These are phyloP conservation scores for Mycteria americana DNA, from an alignment of 2,797 vertebrate genomes.

Conservation along the genomic window DNA sequence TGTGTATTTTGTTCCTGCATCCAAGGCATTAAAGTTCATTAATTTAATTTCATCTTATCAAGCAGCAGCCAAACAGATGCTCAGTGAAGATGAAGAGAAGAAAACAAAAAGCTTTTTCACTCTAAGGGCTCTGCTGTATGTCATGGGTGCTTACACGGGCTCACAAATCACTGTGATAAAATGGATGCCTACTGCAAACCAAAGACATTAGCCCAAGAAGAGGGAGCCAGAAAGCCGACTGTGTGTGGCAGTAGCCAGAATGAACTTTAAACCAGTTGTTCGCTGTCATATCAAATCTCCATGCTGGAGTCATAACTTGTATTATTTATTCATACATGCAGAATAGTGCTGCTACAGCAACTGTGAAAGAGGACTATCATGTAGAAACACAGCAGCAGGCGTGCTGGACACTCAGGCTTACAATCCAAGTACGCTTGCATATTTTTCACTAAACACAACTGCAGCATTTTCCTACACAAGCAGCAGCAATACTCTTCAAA, in stretches of 20 bases:
- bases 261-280: not conserved
- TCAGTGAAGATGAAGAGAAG: not conserved
- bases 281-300: not conserved
- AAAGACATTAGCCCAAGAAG: not conserved
- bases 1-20: slow-evolving; percentile 22
- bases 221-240: not conserved
- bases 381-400: not conserved
- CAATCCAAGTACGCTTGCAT: not conserved
- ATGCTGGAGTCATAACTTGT: not conserved
- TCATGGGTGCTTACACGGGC: not conserved
- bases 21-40: slow-evolving; percentile 17
- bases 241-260: not conserved
- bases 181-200: not conserved
- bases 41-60: slow-evolving; percentile 47
- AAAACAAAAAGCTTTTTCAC: slow-evolving; percentile 66
- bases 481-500: not conserved
- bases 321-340: not conserved
- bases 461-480: not conserved
- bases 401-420: not conserved
- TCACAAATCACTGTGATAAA: slow-evolving; percentile 30
- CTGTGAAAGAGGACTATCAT: not conserved
- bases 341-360: not conserved
- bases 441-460: not conserved
- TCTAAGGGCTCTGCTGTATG: not conserved
- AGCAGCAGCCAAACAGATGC: slow-evolving; percentile 23